phyloP scores from a whole-genome alignment of 2,113 vertebrate genomes.

The Sinocyclocheilus rhinocerous region DNA sequence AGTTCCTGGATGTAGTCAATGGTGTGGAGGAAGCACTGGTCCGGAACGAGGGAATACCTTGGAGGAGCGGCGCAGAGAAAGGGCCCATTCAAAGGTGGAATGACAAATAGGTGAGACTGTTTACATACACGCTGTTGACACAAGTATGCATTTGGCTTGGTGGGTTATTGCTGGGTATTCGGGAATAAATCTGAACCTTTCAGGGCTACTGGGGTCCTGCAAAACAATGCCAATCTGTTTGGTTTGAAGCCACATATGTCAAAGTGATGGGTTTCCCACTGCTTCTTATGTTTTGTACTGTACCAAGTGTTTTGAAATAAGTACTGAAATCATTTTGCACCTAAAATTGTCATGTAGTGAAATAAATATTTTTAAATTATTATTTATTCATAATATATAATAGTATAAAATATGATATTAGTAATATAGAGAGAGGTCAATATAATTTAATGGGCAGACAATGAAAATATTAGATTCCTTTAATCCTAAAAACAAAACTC shows the following conservation, averaged over 20 bases:
- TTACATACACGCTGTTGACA: constrained; percentile 76
- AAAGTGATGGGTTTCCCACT: not conserved
- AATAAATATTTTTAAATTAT: not conserved
- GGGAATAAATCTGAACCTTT: constrained; percentile 79
- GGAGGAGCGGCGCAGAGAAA: constrained; percentile 78
- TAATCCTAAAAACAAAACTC: not conserved
- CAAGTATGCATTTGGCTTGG: constrained; percentile 76
- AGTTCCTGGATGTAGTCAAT: constrained; percentile 79
- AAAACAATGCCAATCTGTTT: constrained; percentile 76
- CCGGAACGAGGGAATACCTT: constrained; percentile 80
- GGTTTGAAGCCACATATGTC: constrained; percentile 26
- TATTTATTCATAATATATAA: not conserved
- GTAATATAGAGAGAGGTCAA: not conserved
- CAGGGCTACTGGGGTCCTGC: constrained; percentile 68
- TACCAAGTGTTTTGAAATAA: not conserved
- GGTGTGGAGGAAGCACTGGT: constrained; percentile 79
- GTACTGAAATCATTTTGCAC: not conserved
- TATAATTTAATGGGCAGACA: not conserved
- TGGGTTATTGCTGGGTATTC: constrained; percentile 75
- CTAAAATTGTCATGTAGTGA: not conserved
- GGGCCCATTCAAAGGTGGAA: constrained; percentile 78
- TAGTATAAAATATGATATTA: not conserved
- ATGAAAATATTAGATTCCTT: not conserved
- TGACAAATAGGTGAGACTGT: constrained; percentile 80
- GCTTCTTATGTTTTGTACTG: not conserved